phyloP scores from a whole-genome alignment of 2,113 vertebrate genomes.

The Lophura nycthemera region DNA sequence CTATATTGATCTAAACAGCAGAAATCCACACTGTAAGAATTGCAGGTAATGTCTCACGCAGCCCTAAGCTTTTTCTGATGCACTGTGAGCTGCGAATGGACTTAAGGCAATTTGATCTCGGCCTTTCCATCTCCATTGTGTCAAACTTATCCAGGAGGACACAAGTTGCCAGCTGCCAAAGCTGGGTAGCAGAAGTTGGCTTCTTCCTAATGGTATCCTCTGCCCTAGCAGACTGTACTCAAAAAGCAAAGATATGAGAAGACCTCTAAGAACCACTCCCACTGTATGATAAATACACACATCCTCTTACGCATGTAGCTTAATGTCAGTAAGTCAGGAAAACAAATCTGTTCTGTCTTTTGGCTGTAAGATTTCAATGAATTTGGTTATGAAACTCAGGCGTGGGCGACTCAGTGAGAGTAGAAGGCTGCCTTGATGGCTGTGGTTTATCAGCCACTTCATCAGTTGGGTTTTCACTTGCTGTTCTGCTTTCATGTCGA shows the following conservation, averaged over 20 bases:
- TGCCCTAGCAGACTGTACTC: neutral
- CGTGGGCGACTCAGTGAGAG: neutral
- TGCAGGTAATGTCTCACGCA: neutral
- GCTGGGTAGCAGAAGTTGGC: neutral
- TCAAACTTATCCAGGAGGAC: too few relatives aligned
- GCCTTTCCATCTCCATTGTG: neutral
- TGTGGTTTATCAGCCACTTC: neutral
- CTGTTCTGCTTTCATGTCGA: neutral
- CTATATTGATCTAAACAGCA: neutral
- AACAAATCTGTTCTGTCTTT: neutral
- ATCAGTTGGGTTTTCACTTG: neutral
- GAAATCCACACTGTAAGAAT: neutral
- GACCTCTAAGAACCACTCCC: neutral
- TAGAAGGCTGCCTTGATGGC: neutral
- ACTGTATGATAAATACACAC: neutral
- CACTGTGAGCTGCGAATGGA: neutral
- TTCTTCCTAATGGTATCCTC: neutral
- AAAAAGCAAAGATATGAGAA: neutral
- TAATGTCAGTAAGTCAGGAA: neutral
- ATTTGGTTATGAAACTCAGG: neutral
- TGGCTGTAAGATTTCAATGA: neutral
- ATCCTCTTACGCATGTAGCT: neutral
- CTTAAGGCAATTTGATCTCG: neutral
- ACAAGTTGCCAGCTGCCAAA: neutral
- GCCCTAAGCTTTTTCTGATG: neutral